These are phyloP conservation scores for Polypedilum vanderplanki DNA, from an alignment of 1,140 invertebrate genomes.

Conservation along the genomic window DNA sequence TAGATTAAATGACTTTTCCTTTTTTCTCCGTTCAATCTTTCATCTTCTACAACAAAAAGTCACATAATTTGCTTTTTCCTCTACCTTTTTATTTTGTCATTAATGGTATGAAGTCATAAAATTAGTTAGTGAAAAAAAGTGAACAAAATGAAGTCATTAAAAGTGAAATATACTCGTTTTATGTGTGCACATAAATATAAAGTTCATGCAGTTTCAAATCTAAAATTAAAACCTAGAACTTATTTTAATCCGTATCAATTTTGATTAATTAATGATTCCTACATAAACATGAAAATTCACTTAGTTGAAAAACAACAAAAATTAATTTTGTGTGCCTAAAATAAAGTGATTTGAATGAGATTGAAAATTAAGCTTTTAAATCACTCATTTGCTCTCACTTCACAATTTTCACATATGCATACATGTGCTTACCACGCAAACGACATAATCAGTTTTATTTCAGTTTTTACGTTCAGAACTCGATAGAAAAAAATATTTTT, in stretches of 20 bases:
- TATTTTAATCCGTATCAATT: background rate
- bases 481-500: too few species aligned
- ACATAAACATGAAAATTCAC: background rate
- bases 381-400: background rate
- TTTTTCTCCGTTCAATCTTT: background rate
- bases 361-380: slow-evolving; percentile 1
- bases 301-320: background rate
- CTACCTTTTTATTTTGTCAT: background rate
- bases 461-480: too few species aligned
- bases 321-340: background rate
- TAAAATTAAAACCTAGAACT: background rate
- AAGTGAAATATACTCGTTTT: too few species aligned
- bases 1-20: slow-evolving; percentile 5
- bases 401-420: too few species aligned
- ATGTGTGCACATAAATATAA: too few species aligned
- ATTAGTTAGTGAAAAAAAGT: background rate
- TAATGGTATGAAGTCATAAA: background rate
- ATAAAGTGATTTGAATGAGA: slow-evolving; percentile 4
- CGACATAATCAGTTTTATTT: background rate
- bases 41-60: background rate
- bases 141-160: too few species aligned
- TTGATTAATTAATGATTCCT: background rate
- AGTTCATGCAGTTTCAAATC: background rate
- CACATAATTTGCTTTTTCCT: background rate
- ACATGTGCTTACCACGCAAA: background rate